Conservation (phyloP, 2,797 vertebrate species). For the Crax fasciolata region DNA sequence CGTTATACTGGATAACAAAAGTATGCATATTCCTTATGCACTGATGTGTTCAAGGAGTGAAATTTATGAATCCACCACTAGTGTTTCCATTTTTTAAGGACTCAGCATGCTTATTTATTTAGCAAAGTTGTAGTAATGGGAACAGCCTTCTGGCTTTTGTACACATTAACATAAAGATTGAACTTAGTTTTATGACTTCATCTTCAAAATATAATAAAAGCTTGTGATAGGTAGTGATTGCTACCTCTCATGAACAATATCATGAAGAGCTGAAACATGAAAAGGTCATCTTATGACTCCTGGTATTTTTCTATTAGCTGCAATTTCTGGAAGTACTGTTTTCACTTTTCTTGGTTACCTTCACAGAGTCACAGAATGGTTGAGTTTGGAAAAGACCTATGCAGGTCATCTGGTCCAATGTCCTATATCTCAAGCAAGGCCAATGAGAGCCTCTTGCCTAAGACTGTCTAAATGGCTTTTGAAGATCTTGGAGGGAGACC, state of each 20-base stretch:
- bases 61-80: neutral
- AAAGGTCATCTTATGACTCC: neutral
- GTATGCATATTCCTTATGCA: neutral
- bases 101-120: neutral
- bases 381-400: neutral
- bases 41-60: neutral
- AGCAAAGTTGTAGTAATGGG: neutral
- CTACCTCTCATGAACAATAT: neutral
- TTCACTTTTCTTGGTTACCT: neutral
- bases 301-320: neutral
- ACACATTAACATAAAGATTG: neutral
- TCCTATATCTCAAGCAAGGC: neutral
- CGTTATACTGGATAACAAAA: neutral
- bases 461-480: neutral
- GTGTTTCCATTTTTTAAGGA: neutral
- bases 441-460: neutral
- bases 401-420: neutral
- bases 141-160: neutral
- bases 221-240: neutral
- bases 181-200: neutral
- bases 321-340: neutral
- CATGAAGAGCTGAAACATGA: neutral
- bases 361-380: neutral
- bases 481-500: too few relatives aligned
- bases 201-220: neutral